Conservation (phyloP, 2,113 vertebrate species). For the Zeus faber region DNA sequence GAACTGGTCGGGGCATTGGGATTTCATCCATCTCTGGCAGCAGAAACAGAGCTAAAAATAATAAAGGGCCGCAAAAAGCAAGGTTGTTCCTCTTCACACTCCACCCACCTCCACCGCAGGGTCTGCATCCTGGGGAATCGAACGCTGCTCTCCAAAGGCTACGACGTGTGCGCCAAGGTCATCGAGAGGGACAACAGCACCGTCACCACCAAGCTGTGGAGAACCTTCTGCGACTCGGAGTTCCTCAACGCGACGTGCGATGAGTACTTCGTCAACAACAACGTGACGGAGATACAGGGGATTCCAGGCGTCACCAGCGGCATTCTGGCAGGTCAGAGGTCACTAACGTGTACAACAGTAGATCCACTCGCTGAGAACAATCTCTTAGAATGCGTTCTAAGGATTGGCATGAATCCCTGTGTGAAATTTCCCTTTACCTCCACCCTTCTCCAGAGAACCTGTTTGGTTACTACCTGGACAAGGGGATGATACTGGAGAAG, state of each 20-base stretch:
- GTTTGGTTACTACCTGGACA: constrained; percentile 87
- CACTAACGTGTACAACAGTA: neutral
- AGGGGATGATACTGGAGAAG: constrained; percentile 86
- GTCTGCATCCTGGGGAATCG: constrained; percentile 95
- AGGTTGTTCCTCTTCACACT: too few species aligned
- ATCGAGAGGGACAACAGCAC: constrained; percentile 89
- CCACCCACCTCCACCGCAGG: constrained; percentile 64
- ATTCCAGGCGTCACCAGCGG: constrained; percentile 92
- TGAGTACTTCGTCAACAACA: constrained; percentile 90
- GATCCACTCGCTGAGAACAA: too few species aligned
- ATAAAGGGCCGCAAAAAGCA: too few species aligned
- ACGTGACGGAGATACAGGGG: constrained; percentile 89
- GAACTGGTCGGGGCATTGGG: too few species aligned
- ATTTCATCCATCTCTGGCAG: too few species aligned
- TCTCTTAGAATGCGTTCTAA: neutral
- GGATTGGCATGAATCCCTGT: neutral
- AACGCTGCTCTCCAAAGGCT: constrained; percentile 84
- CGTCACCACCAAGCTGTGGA: constrained; percentile 91
- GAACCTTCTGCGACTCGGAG: constrained; percentile 90
- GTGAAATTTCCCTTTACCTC: neutral
- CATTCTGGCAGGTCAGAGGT: constrained; percentile 84
- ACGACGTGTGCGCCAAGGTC: constrained; percentile 91
- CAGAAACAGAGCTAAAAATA: too few species aligned
- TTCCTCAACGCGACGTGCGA: constrained; percentile 94
- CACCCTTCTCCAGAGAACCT: constrained; percentile 82